Base-by-base conservation (phyloP, 2,888 invertebrate genomes). In the Gibbula magus region DNA sequence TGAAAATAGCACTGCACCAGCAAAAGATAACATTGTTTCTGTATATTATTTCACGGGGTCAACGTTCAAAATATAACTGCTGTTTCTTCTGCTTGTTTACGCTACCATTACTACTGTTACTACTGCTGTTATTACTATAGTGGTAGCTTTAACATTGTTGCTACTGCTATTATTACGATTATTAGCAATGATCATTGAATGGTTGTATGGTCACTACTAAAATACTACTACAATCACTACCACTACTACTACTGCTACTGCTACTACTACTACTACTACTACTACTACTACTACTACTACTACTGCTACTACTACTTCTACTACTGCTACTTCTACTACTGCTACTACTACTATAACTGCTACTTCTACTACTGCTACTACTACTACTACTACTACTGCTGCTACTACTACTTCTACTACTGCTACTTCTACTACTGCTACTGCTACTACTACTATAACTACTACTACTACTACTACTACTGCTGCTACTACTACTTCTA, bases 301-400 rank as follows among this genome's bases (percentile, higher is more conserved):
- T 32, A 74, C 79, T 74, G 74, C 79, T 79, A 10, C 79, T 79
- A 54, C 52, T 79, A 79, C 54, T 79, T 29, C 52, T 79, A 53
- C 53, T 74, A 79, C 54, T 52, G 32, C 74, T 79, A 74, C 73
- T 79, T 32, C 53, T 79, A 54, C 79, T 75, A 75, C 35, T 75
- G 56, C 74, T 79, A 35, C 75, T 75, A 75, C 75, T 74, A 79
- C 61, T 75, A 74, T 73, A 20, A 56, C 79, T 79, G 56, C 74
- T 29, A 56, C 74, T 79, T 20, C 53, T 79, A 56, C 61, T 75
- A 35, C 75, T 74, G 52, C 35, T 54, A 79, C 77, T 79, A 77
- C 79, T 79, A 53, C 77, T 78, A 70, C 80, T 53, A 25, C 77
- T 70, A 54, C 80, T 25, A 73, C 70, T 54, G 51, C 74, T 70